These are phyloP conservation scores for Drosophila stalkeri DNA, from an alignment of 2,888 invertebrate species.

Conservation along the genomic window DNA sequence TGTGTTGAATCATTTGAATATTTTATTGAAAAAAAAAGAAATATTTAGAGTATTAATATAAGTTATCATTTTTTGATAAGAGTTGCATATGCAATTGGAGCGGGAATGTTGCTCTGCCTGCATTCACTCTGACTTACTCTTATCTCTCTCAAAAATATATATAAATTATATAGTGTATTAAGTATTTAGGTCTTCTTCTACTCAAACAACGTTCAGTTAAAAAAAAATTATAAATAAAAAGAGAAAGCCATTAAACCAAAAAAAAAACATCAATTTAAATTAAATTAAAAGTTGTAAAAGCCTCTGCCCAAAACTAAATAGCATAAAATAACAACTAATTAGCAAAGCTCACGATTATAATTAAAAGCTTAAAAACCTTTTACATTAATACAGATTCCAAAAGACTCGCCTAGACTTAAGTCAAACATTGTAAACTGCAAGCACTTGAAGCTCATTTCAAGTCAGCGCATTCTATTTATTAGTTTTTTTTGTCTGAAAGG, in stretches of 20 bases:
- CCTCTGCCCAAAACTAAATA: not conserved
- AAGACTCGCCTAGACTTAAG: slow-evolving; percentile 1
- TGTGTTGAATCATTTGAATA: not conserved
- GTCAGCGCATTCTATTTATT: slow-evolving; percentile 16
- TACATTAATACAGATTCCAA: not conserved
- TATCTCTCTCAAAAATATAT: too few relatives aligned
- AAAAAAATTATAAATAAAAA: not conserved
- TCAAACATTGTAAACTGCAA: slow-evolving; percentile 7
- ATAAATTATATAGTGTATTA: too few relatives aligned
- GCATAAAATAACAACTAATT: not conserved
- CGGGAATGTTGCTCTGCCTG: too few relatives aligned
- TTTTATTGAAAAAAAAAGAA: not conserved
- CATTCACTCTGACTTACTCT: too few relatives aligned
- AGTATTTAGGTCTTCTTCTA: too few relatives aligned
- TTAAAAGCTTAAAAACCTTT: not conserved
- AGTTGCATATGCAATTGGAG: too few relatives aligned
- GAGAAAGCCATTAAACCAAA: not conserved
- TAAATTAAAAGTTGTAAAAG: not conserved
- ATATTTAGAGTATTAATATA: too few relatives aligned
- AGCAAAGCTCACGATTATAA: not conserved
- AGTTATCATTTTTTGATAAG: too few relatives aligned
- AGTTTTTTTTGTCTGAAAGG: not conserved
- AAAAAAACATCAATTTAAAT: too few relatives aligned
- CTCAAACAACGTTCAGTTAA: too few relatives aligned
- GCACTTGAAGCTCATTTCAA: slow-evolving; percentile 7